Conservation (phyloP, 2,888 invertebrate species). For the Megaustenia siamemsis region DNA sequence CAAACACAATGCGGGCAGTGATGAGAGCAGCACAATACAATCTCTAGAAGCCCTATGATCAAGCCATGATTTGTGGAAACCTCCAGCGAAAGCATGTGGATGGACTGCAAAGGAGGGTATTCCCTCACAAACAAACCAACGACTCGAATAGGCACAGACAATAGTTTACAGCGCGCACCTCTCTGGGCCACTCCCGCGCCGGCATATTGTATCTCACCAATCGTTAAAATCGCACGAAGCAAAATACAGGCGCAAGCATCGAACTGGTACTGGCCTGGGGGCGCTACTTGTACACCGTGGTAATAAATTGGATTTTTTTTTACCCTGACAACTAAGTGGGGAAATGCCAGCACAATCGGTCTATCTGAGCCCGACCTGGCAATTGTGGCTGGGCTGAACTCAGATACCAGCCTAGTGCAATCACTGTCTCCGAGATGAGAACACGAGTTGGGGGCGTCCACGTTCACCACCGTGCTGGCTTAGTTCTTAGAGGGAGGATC, state of each 20-base stretch:
- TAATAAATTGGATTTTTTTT: constrained; percentile 24
- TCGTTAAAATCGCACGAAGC: constrained; percentile 28
- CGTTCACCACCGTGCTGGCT: not conserved
- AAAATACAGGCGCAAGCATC: not conserved
- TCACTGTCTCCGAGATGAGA: not conserved
- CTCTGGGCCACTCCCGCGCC: not conserved
- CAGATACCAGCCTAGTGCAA: not conserved
- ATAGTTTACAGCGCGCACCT: not conserved
- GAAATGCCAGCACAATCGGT: not conserved
- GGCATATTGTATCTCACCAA: not conserved
- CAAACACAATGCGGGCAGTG: not conserved
- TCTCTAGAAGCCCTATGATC: too few species aligned
- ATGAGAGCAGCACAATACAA: too few species aligned
- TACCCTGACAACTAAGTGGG: not conserved
- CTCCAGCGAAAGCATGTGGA: not conserved
- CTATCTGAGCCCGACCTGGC: not conserved
- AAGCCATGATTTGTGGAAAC: not conserved
- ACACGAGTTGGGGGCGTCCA: not conserved
- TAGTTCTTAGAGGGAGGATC: too few species aligned
- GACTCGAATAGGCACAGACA: not conserved
- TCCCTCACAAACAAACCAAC: not conserved
- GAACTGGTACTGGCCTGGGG: constrained; percentile 1
- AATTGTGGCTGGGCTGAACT: not conserved
- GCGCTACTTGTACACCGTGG: constrained; percentile 5
- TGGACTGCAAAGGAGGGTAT: not conserved